phyloP scores from a whole-genome alignment of 2,888 invertebrate genomes.

The Chydorus sphaericus region DNA sequence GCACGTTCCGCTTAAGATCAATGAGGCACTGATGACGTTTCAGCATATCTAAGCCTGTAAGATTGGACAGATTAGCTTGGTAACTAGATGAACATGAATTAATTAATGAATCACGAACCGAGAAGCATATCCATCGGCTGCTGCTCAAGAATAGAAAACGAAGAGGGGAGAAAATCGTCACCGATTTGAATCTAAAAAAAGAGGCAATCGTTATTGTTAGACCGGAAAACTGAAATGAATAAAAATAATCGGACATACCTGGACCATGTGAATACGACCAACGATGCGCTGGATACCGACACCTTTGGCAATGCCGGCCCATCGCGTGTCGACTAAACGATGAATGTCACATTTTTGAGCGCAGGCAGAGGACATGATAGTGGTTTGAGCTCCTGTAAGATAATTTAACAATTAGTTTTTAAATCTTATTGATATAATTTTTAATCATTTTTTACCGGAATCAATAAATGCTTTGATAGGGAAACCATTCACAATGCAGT shows the following conservation, averaged over 20 bases:
- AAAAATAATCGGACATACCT: background rate
- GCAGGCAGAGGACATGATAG: constrained; percentile 93
- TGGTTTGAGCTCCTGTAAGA: constrained; percentile 69
- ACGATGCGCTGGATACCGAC: constrained; percentile 92
- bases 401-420: background rate
- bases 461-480: constrained; percentile 97
- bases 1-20: constrained; percentile 71
- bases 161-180: constrained; percentile 80
- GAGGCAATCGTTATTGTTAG: background rate
- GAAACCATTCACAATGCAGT: constrained; percentile 90
- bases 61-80: background rate
- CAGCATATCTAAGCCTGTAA: constrained; percentile 18
- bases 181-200: constrained; percentile 75
- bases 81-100: no score
- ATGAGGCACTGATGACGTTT: constrained; percentile 59
- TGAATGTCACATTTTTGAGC: constrained; percentile 88
- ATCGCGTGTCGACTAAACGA: constrained; percentile 71
- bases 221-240: background rate
- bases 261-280: constrained; percentile 88
- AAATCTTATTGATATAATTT: background rate
- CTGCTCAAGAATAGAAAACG: constrained; percentile 89
- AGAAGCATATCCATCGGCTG: constrained; percentile 98
- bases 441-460: constrained; percentile 43
- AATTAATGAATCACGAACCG: no score
- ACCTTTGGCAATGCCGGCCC: constrained; percentile 93